Percentiles rank a stretch among this genome's conserved stretches.
Conservation (phyloP, 1,140 invertebrate genomes). For the Pemphigus obesinymphae region DNA sequence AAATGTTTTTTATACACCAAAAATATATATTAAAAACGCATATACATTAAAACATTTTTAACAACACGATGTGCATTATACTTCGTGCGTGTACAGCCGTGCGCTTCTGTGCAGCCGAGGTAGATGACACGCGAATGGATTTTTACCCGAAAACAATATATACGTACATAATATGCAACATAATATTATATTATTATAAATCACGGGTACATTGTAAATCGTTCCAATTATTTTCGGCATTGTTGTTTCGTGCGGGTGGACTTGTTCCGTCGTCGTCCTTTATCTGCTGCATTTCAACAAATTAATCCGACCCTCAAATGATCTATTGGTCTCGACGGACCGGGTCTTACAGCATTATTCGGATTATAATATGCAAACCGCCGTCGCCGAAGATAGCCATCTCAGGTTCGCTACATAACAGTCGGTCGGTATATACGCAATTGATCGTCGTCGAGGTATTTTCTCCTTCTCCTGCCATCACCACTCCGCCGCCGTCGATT, state of each 20-base stretch:
- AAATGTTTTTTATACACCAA: background rate
- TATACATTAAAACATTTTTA: too few relatives aligned
- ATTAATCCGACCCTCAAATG: background rate
- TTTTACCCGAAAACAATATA: background rate
- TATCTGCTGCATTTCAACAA: background rate
- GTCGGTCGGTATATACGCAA: too few relatives aligned
- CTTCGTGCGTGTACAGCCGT: too few relatives aligned
- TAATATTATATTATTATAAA: too few relatives aligned
- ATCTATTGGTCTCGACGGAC: background rate
- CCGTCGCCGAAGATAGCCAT: background rate
- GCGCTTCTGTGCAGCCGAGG: background rate
- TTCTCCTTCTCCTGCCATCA: too few relatives aligned
- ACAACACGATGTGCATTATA: too few relatives aligned
- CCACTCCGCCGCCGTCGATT: background rate
- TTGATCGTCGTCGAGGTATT: background rate
- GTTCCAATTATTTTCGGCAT: conserved; percentile 17
- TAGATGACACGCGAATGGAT: background rate
- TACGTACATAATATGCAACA: too few relatives aligned
- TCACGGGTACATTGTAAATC: background rate
- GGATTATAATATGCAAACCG: conserved; percentile 6
- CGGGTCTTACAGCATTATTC: background rate
- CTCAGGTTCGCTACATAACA: too few relatives aligned
- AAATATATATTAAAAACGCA: background rate
- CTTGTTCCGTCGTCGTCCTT: background rate
- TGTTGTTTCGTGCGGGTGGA: background rate